These are phyloP conservation scores for Drosophila greeni DNA, from an alignment of 2,888 invertebrate genomes.

Conservation along the genomic window DNA sequence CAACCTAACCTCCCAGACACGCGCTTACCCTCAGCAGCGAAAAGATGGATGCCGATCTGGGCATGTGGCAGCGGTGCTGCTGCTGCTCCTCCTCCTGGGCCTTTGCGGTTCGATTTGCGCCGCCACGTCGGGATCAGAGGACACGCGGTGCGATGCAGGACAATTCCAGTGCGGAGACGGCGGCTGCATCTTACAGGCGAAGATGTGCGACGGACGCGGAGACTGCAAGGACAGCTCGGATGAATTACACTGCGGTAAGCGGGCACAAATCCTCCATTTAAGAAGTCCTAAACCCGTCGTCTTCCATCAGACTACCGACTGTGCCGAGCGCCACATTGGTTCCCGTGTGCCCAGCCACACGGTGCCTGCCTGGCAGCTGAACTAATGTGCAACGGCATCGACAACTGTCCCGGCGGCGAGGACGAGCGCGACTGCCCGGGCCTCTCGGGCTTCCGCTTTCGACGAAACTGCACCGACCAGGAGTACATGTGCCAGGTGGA, in stretches of 20 bases:
- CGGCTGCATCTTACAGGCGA: constrained; percentile 74
- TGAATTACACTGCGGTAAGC: constrained; percentile 77
- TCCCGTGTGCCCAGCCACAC: constrained; percentile 77
- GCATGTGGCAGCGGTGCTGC: constrained; percentile 51
- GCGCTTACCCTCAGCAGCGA: background rate
- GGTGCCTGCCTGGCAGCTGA: constrained; percentile 84
- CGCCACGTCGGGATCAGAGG: constrained; percentile 49
- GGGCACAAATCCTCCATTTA: background rate
- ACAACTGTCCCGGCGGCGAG: constrained; percentile 84
- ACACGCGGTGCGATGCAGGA: constrained; percentile 74
- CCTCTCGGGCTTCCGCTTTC: constrained; percentile 26
- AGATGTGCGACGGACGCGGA: constrained; percentile 75
- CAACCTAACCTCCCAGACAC: constrained; percentile 34
- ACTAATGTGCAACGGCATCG: constrained; percentile 86
- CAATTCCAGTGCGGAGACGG: constrained; percentile 81
- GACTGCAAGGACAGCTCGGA: constrained; percentile 77
- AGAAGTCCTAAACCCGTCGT: background rate
- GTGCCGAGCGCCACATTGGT: constrained; percentile 77
- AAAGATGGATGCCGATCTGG: constrained; percentile 9
- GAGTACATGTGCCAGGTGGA: constrained; percentile 76
- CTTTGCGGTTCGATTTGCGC: constrained; percentile 61
- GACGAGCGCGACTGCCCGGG: constrained; percentile 80
- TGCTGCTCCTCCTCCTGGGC: constrained; percentile 21
- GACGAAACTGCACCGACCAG: constrained; percentile 68
- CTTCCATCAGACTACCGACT: constrained; percentile 74